Evolutionary conservation across 1,140 invertebrate species (phyloP), one percentile per base, ranked within the genome.

Genomic region (Brachionus calyciflorus): DNA sequence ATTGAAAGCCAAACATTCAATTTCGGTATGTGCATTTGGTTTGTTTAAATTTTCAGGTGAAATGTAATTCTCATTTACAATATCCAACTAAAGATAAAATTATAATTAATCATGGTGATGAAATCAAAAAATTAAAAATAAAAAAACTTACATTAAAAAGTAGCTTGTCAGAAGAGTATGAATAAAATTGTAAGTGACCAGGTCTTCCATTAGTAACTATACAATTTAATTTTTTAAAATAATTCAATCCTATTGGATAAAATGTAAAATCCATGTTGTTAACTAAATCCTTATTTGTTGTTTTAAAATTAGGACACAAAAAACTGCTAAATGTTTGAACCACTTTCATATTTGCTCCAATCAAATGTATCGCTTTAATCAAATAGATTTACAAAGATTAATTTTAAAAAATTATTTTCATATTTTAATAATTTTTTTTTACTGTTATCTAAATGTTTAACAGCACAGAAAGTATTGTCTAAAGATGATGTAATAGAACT

Each of bases 171-270:
- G 87, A 87, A 65, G 87, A 84, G 0, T 89, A 86, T 57, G 89
- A 89, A 82, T 89, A 93, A 85, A 93, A 92, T 83, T 94, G 92
- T 46, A 93, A 83, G 80, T 91, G 89, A 26, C 92, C 92, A 0
- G 88, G 86, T 79, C 88, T 87, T 41, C 91, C 91, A 84, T 93
- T 93, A 76, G 37, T 48, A 17, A 70, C 78, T 70, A 77, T 75
- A 65, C 68, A 63, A 26, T n/a, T 78, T 14, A 57, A 55, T 28
- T 77, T 76, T 9, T 46, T 28, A 9, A 76, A 76, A 46, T 55
- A 55, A 24, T 19, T 76, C n/a, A 55, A 9, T 14, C 49, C 70
- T 44, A 12, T 44, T 17, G 70, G 49, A 28, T 76, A 76, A 2
- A 60, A 21, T 7, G 70, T 21, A 49, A 21, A 30, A 26, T 55